Evolutionary conservation across 2,797 vertebrate genomes (phyloP), one percentile per base, ranked within the genome.

Genomic region (Enoplosus armatus): DNA sequence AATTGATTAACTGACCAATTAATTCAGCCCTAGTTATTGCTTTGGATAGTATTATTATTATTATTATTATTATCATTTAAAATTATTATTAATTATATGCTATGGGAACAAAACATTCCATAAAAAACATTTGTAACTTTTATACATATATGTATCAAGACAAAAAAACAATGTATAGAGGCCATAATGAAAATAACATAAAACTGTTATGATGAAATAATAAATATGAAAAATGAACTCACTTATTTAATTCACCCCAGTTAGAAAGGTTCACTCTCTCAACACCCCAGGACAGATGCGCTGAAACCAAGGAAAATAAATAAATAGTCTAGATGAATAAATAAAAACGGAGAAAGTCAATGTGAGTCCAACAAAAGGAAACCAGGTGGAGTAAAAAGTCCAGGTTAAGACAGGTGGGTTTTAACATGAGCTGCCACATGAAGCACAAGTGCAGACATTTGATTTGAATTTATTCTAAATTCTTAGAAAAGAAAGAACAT

Each of bases 201-300:
- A 51, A 39, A 29, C 16, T 16, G 0, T n/a, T n/a, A 51, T 60
- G 10, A 45, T 55, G 9, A 50, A 60, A 35, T 18, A 3, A 6
- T 8, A 15, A 11, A 41, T n/a, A n/a, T n/a, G n/a, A 1, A 22
- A 27, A 20, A 47, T 16, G 1, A 29, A 94, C 95, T 96, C 84
- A 96, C 95, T 89, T 94, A 77, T 93, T 90, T 66, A 89, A 81
- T 55, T 80, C 85, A 86, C 93, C 69, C 85, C 88, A 84, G 64
- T 86, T 69, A 54, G 95, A 91, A 77, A 86, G 59, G 83, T 94
- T 94, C 77, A 80, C 90, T 82, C 77, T 89, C 56, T 92, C 93
- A 82, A 77, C 82, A 33, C 86, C 75, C 80, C 90, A 86, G 82
- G 93, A 95, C 83, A 94, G 85, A 82, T 92, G 90, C 41, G 87